Evolutionary conservation across 2,888 invertebrate genomes (phyloP), one percentile per base, ranked within the genome.

Genomic region (Acanthoscelides obtectus): DNA sequence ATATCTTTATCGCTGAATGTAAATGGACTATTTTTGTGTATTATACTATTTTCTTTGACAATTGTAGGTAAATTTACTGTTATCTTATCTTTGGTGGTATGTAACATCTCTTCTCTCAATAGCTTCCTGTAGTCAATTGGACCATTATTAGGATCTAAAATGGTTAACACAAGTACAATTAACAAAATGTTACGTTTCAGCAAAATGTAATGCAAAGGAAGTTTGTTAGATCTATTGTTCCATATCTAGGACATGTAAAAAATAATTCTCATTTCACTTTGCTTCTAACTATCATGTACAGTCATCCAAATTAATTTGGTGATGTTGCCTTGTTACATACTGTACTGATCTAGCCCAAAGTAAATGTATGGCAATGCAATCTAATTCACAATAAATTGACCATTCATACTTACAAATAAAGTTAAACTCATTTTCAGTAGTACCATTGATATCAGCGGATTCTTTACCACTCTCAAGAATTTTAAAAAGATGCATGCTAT

Each of bases 401-500:
- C n/a, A 8, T 27, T 22, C 63, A 66, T 72, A 81, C 82, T 80
- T 80, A 84, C 84, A 81, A 72, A 81, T 79, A 77, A 82, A 82
- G 72, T 74, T 79, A 70, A 81, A 81, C 69, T 82, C 79, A 73
- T 72, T 75, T 22, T 78, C 78, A 5, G 66, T 69, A 64, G 73
- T 75, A 20, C 75, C 74, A 72, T 78, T 74, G 22, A 76, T 27
- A 67, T 74, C 74, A 67, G 76, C 75, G 22, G 69, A 75, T 66
- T 72, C 73, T 66, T 68, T 71, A 45, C 73, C 75, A 22, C 70
- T 75, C 64, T 76, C 76, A 66, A 76, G 80, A 68, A 90, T 86
- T 80, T 88, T 88, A 78, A 92, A 90, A n/a, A 92, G 87, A 76
- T 90, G 89, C 71, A 91, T 88, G 78, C 88, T 88, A 45, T 89